Percentiles rank a stretch among this genome's conserved stretches.
Conservation (phyloP, 2,797 vertebrate species). For the Fundulus diaphanus region DNA sequence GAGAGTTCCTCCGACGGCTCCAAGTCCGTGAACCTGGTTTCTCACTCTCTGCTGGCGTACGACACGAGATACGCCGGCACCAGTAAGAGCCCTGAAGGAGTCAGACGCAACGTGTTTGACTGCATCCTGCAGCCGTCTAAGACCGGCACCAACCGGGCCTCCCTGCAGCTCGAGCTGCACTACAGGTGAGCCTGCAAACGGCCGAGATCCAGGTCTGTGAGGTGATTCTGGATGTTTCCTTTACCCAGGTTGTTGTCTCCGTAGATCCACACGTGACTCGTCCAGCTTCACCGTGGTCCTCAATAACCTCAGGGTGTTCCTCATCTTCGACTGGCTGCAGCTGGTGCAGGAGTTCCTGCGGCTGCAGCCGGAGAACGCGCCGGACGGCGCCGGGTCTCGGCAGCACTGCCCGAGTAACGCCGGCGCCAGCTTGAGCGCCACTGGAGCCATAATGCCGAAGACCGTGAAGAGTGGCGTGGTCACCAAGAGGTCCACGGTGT, state of each 20-base stretch:
- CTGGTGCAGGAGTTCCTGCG: conserved; percentile 90
- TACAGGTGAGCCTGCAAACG: conserved; percentile 83
- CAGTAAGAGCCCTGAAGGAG: conserved; percentile 37
- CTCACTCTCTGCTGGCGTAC: conserved; percentile 95
- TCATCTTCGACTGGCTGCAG: conserved; percentile 96
- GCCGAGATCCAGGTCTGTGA: neutral
- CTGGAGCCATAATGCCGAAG: conserved; percentile 85
- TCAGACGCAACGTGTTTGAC: conserved; percentile 86
- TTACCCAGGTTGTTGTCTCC: neutral
- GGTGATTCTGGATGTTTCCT: neutral
- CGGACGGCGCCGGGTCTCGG: conserved; percentile 10
- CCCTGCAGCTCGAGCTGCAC: conserved; percentile 94
- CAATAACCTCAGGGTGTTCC: conserved; percentile 95
- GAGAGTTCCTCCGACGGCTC: conserved; percentile 96
- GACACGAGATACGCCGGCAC: conserved; percentile 86
- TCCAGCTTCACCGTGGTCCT: conserved; percentile 96
- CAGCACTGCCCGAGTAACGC: conserved; percentile 70
- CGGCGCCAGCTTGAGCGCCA: conserved; percentile 57
- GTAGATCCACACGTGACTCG: conserved; percentile 91
- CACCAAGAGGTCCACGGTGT: conserved; percentile 93
- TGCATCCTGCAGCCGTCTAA: conserved; percentile 96
- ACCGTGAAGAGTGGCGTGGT: conserved; percentile 93
- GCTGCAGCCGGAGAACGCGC: conserved; percentile 81
- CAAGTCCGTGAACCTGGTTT: conserved; percentile 94
- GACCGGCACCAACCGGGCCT: conserved; percentile 85